phyloP scores from a whole-genome alignment of 1,140 invertebrate species.

The Zaprionus taronus region DNA sequence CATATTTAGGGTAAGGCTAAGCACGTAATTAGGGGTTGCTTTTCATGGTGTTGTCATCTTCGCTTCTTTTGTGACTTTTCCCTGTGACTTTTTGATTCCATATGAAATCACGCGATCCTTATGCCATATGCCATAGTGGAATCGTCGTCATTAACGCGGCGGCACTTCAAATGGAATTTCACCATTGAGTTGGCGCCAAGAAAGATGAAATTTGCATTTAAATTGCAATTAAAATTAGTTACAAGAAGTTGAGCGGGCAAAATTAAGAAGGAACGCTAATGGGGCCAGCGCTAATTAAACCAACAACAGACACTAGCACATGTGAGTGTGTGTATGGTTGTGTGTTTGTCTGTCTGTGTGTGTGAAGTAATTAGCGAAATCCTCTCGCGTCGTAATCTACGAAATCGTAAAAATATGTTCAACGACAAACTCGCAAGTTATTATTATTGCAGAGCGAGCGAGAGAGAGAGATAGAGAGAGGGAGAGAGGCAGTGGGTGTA shows the following conservation, averaged over 20 bases:
- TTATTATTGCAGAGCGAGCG: constrained; percentile 67
- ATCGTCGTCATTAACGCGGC: constrained; percentile 51
- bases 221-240: constrained; percentile 72
- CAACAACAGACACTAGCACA: constrained; percentile 20
- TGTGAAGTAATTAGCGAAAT: constrained; percentile 77
- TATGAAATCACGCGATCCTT: constrained; percentile 50
- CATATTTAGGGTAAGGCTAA: constrained; percentile 80
- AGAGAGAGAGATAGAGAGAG: background rate
- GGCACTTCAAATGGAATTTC: constrained; percentile 47
- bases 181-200: constrained; percentile 24
- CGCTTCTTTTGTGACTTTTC: constrained; percentile 33
- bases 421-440: constrained; percentile 71
- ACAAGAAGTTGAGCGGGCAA: constrained; percentile 35
- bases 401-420: constrained; percentile 80
- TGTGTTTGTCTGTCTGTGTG: constrained; percentile 11
- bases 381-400: constrained; percentile 68
- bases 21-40: constrained; percentile 78
- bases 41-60: constrained; percentile 54
- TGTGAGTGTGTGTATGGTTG: background rate
- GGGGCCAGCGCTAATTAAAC: constrained; percentile 71
- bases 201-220: constrained; percentile 48
- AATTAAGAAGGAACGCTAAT: constrained; percentile 71
- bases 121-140: constrained; percentile 7
- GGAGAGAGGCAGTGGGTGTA: background rate
- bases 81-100: constrained; percentile 55